These are phyloP conservation scores for Cosmopolites sordidus DNA, from an alignment of 2,888 invertebrate genomes.

Conservation along the genomic window DNA sequence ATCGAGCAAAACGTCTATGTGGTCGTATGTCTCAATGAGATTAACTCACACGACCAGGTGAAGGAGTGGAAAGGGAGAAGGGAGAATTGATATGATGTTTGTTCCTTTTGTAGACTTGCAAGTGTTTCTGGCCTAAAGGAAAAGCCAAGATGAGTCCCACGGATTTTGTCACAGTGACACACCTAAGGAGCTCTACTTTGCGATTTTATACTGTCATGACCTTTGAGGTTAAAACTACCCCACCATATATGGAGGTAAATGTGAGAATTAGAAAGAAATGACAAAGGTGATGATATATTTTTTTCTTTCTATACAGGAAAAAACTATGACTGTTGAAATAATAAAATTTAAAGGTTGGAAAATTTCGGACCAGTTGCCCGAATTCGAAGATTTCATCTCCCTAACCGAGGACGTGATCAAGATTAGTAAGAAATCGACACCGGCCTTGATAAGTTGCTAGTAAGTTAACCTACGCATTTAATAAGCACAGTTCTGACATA, in stretches of 20 bases:
- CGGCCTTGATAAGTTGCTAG: constrained; percentile 47
- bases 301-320: constrained; percentile 8
- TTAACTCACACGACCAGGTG: constrained; percentile 42
- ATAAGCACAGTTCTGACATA: too few relatives aligned
- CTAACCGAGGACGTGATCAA: constrained; percentile 43
- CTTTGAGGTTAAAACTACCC: constrained; percentile 11
- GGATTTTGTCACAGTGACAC: constrained; percentile 22
- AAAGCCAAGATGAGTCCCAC: constrained; percentile 19
- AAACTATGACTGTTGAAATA: constrained; percentile 25
- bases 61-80: constrained; percentile 9
- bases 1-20: constrained; percentile 43
- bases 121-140: constrained; percentile 27
- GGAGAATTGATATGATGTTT: background rate
- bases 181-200: constrained; percentile 15
- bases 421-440: constrained; percentile 39
- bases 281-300: too few relatives aligned
- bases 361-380: constrained; percentile 32
- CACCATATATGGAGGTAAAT: too few relatives aligned
- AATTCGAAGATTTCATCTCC: constrained; percentile 38
- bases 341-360: constrained; percentile 42
- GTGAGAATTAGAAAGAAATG: background rate
- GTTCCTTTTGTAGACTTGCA: constrained; percentile 18
- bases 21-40: constrained; percentile 46
- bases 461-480: too few relatives aligned
- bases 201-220: constrained; percentile 19